A percentile compares a stretch with the other conserved stretches of the same genome.
phyloP scores from a whole-genome alignment of 2,797 vertebrate genomes.

The Sardinella longiceps region DNA sequence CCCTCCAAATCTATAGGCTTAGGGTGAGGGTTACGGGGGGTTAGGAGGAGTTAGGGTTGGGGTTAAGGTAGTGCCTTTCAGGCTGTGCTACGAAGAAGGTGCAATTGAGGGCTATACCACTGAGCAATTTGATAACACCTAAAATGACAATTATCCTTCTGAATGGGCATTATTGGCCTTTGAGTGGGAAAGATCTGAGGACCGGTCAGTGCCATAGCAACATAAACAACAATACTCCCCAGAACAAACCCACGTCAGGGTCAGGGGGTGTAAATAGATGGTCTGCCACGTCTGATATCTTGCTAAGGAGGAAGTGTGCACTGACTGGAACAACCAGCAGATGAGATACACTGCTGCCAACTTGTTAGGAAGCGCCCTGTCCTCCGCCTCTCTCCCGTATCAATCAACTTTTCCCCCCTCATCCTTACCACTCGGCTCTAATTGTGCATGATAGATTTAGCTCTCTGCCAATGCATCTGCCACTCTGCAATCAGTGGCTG shows the following conservation, averaged over 20 bases:
- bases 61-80: neutral
- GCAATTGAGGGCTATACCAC: too few species aligned
- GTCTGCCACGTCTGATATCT: constrained; percentile 52
- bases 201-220: neutral
- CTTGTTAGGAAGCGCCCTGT: neutral
- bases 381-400: neutral
- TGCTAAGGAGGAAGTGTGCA: constrained; percentile 51
- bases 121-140: neutral
- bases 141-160: neutral
- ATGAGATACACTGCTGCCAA: constrained; percentile 27
- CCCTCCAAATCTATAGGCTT: too few species aligned
- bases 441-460: constrained; percentile 19
- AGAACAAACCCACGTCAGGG: neutral
- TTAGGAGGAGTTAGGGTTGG: too few species aligned
- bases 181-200: neutral
- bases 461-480: constrained; percentile 5
- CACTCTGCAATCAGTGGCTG: neutral
- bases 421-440: neutral
- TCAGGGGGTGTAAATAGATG: constrained; percentile 42
- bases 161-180: neutral
- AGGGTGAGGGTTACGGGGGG: too few species aligned
- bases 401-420: constrained; percentile 7
- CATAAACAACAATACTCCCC: neutral
- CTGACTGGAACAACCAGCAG: constrained; percentile 39
- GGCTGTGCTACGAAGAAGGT: too few species aligned